Evolutionary conservation across 2,888 invertebrate genomes (phyloP).

Genomic region (Sisyra nigra): DNA sequence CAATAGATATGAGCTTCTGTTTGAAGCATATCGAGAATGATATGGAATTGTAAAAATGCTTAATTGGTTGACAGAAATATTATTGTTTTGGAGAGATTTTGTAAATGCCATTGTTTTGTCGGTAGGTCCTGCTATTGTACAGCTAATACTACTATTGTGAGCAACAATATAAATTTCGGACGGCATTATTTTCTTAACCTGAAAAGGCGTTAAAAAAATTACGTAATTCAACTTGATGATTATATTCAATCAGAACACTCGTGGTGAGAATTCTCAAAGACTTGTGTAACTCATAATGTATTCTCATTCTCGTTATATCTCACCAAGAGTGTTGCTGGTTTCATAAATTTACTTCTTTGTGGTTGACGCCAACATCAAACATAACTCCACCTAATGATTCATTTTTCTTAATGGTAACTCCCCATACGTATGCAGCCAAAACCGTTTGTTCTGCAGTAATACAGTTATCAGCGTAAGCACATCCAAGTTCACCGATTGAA

Average conservation of each 20-base stretch:
- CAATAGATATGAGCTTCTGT: conserved; percentile 48
- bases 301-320: no score
- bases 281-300: no score
- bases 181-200: conserved; percentile 25
- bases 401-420: conserved; percentile 47
- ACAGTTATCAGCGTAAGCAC: conserved; percentile 81
- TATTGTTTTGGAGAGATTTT: conserved; percentile 44
- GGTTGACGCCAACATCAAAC: conserved; percentile 54
- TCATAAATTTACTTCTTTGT: conserved; percentile 27
- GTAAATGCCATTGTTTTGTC: conserved; percentile 50
- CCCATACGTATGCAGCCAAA: conserved; percentile 59
- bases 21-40: conserved; percentile 68
- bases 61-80: conserved; percentile 67
- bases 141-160: conserved; percentile 71
- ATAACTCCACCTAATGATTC: conserved; percentile 52
- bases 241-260: no score
- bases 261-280: no score
- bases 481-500: conserved; percentile 79
- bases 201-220: no score
- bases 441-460: conserved; percentile 71
- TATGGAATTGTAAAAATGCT: conserved; percentile 79
- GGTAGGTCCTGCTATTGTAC: conserved; percentile 76
- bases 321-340: not conserved
- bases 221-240: no score
- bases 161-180: conserved; percentile 71